Base-by-base conservation (phyloP, 2,797 vertebrate genomes). In the Xenentodon cancila region DNA sequence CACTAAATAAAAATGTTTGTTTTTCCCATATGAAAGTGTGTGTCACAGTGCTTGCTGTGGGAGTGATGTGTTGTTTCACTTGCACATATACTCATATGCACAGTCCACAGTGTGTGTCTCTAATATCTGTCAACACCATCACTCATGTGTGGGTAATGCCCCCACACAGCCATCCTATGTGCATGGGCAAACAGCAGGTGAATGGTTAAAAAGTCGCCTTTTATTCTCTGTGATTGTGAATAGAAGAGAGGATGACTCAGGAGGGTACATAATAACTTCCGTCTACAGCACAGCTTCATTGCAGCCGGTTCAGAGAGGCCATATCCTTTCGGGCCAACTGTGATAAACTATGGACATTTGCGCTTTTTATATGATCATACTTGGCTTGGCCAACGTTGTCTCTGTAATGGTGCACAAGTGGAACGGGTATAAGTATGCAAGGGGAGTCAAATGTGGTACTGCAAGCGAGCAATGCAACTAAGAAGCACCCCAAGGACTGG, bases 211-310 rank as follows among this genome's bases (percentile, higher is more conserved):
- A 84, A 75, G 55, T 55, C 62, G 49, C 59, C 57, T 77, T 79
- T 85, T 66, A 71, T 74, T 67, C 80, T 81, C 75, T 71, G 68
- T 89, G 84, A 87, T 85, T 89, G 79, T 88, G 84, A 79, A 71
- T 81, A 80, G 79, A 81, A 75, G 74, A 82, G 79, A 84, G 77
- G 84, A 90, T 91, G 90, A 92, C 82, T 91, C 88, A 89, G 88
- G 84, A 84, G 80, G 84, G 81, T 51, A 81, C 79, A 86, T 79
- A 82, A 81, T 84, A 84, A 89, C 79, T 82, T 83, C 59, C 69
- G 62, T 81, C 62, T 80, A 77, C 73, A 54, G 79, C 77, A 66
- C 54, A 77, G 82, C 77, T 79, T 72, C 55, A 79, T 64, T 77
- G 80, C 79, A 75, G 77, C 79, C 71, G 61, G 82, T 71, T 80